phyloP scores from a whole-genome alignment of 1,140 invertebrate species.

The Eueides isabella region DNA sequence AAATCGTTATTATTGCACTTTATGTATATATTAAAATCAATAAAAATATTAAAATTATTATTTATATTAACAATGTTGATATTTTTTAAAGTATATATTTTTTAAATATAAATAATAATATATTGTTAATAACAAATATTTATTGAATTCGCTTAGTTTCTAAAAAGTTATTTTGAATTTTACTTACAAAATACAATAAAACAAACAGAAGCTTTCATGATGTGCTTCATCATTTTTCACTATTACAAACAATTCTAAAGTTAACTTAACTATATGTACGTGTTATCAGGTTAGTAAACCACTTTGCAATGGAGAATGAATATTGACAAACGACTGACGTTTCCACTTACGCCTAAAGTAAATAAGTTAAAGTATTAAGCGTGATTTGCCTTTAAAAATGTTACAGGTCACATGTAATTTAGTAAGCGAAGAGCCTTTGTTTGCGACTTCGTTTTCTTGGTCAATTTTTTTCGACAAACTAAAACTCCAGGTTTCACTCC shows the following conservation, averaged over 20 bases:
- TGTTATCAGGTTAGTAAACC: background rate
- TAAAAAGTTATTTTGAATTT: background rate
- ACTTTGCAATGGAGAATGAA: background rate
- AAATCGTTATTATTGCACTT: background rate
- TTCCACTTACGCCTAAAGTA: background rate
- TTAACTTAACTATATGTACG: background rate
- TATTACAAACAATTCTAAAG: background rate
- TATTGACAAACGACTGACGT: background rate
- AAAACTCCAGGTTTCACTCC: too few species aligned
- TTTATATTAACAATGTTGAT: too few species aligned
- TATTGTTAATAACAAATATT: too few species aligned
- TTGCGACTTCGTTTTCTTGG: too few species aligned
- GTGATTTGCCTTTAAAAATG: background rate
- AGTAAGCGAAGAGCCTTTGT: too few species aligned
- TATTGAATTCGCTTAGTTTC: too few species aligned
- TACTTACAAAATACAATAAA: slow-evolving; percentile 54
- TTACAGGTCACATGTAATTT: background rate
- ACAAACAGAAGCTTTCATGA: slow-evolving; percentile 49
- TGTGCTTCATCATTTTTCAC: slow-evolving; percentile 14
- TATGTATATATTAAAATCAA: too few species aligned
- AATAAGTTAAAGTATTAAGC: background rate
- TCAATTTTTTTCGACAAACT: too few species aligned
- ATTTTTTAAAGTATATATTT: too few species aligned
- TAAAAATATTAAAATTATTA: too few species aligned
- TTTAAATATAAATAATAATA: too few species aligned